Evolutionary conservation across 2,888 invertebrate genomes (phyloP).

Genomic region (Parnassius apollo): DNA sequence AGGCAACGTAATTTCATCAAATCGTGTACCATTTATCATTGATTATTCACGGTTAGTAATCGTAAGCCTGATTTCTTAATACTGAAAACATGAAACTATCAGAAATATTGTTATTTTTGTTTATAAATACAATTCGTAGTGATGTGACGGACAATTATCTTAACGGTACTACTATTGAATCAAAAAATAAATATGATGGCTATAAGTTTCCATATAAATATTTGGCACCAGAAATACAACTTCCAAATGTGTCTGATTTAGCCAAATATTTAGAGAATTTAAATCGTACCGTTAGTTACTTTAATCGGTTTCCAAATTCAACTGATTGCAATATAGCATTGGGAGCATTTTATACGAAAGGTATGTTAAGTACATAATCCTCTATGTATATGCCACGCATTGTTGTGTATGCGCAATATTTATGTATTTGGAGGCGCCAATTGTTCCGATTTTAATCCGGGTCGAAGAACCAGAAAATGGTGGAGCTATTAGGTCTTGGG

Average conservation of each 20-base stretch:
- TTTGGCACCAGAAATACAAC: slow-evolving; percentile 28
- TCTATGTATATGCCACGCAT: too few species aligned
- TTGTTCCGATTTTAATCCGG: too few species aligned
- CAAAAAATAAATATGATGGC: slow-evolving; percentile 29
- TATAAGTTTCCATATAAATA: slow-evolving; percentile 34
- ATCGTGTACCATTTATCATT: neutral
- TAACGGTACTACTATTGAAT: neutral
- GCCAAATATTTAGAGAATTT: slow-evolving; percentile 26
- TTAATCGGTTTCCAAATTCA: slow-evolving; percentile 29
- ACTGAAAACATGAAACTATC: slow-evolving; percentile 1
- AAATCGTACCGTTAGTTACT: slow-evolving; percentile 27
- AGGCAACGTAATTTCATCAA: neutral
- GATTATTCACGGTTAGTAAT: neutral
- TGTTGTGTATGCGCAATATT: too few species aligned
- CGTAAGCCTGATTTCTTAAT: neutral
- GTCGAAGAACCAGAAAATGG: too few species aligned
- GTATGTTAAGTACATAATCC: slow-evolving; percentile 22
- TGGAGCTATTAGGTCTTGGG: too few species aligned
- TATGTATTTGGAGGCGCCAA: too few species aligned
- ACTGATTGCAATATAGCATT: slow-evolving; percentile 32
- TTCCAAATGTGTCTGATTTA: slow-evolving; percentile 22
- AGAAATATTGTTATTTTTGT: slow-evolving; percentile 1
- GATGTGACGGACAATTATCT: neutral
- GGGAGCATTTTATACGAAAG: slow-evolving; percentile 30
- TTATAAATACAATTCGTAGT: neutral